Evolutionary conservation across 2,888 invertebrate genomes (phyloP).

Genomic region (Diadromus collaris): DNA sequence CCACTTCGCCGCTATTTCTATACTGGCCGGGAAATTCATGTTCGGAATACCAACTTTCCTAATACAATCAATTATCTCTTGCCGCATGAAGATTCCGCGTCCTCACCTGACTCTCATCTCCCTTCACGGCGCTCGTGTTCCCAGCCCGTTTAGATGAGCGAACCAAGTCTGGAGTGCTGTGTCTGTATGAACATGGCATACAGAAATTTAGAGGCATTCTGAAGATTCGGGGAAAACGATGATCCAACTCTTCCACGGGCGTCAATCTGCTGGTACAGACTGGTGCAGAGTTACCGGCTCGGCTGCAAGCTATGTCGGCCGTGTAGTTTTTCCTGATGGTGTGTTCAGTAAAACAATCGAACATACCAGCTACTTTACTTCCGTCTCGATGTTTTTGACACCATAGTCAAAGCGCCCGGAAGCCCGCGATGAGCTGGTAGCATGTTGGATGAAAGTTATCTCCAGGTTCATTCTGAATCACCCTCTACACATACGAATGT

Average conservation of each 20-base stretch:
- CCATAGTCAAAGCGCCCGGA: not conserved
- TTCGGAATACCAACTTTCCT: conserved; percentile 78
- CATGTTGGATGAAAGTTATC: no score
- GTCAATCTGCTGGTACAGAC: not conserved
- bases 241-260: not conserved
- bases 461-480: not conserved
- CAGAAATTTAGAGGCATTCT: conserved; percentile 1
- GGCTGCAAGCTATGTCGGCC: not conserved
- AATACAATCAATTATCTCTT: conserved; percentile 79
- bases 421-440: no score
- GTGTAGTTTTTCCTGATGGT: not conserved
- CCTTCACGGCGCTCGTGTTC: conserved; percentile 16
- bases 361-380: no score
- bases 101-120: conserved; percentile 27
- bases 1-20: conserved; percentile 22
- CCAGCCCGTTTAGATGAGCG: conserved; percentile 20
- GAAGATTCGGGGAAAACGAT: conserved; percentile 12
- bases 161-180: conserved; percentile 5
- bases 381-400: not conserved
- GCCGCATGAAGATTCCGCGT: conserved; percentile 66
- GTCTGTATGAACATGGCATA: conserved; percentile 14
- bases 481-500: not conserved
- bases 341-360: not conserved
- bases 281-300: not conserved
- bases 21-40: conserved; percentile 69